Base-by-base conservation (phyloP, 1,140 invertebrate genomes). In the Sitodiplosis mosellana region DNA sequence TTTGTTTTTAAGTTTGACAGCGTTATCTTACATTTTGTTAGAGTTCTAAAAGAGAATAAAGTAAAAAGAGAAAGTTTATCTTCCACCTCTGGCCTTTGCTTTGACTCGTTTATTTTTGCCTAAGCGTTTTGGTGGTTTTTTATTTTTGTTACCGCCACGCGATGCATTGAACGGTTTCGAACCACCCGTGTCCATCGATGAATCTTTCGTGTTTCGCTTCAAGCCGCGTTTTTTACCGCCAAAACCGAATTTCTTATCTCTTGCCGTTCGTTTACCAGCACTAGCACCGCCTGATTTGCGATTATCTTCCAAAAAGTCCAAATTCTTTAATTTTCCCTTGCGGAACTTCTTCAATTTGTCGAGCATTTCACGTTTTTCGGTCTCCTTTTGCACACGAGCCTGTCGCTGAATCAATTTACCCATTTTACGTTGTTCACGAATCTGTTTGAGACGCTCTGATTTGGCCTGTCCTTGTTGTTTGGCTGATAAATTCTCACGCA, bases 171-270 rank as follows among this genome's bases (percentile, higher is more conserved):
- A 11, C 17, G 41, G 41, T 43, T 21, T 21, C 61, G 62, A 42
- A 36, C 61, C 59, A 45, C 57, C 56, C 7, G 55, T 52, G 14
- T 66, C 60, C 49, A 81, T 73, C 56, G 80, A 69, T 43, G 86
- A 91, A 0, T 84, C 76, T 54, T 75, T 81, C 1, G 87, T 91
- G 57, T 99, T 99, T 36, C 75, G 67, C 65, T 99, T 99, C 0
- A 70, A 71, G 2, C 88, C 81, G 53, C 82, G 82, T 68, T 98
- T 98, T 57, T 93, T 91, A 2, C 93, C 93, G 36, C 94, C 94
- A 71, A 87, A 95, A 1, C 93, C 94, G 70, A 82, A 98, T 59
- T 89, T 93, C 43, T 77, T 71, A 65, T 94, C 80, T 61, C 91
- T 90, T 52, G 70, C 67, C 37, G 78, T 75, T 36, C 77, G 65